These are phyloP conservation scores for Diloba caeruleocephala DNA, from an alignment of 2,888 invertebrate species.

Conservation along the genomic window DNA sequence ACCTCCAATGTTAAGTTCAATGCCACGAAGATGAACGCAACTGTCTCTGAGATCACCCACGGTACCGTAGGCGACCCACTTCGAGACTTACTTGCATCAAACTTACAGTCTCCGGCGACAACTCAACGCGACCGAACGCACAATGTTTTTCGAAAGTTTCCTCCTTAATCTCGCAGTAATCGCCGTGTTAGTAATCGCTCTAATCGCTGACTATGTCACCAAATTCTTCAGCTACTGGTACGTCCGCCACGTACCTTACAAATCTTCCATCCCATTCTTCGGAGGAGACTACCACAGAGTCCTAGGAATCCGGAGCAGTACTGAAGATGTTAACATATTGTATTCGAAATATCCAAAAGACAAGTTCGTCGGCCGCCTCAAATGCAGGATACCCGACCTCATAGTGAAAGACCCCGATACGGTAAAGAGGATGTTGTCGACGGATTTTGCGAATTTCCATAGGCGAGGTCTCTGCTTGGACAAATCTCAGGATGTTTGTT, in stretches of 20 bases:
- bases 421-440: slow-evolving; percentile 81
- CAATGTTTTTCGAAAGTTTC: slow-evolving; percentile 86
- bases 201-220: slow-evolving; percentile 82
- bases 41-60: slow-evolving; percentile 44
- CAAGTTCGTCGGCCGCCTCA: slow-evolving; percentile 79
- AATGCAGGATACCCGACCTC: slow-evolving; percentile 83
- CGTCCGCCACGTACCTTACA: slow-evolving; percentile 80
- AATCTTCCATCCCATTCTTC: slow-evolving; percentile 75
- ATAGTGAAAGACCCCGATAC: slow-evolving; percentile 82
- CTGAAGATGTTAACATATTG: slow-evolving; percentile 76
- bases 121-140: slow-evolving; percentile 74
- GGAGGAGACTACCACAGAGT: slow-evolving; percentile 82
- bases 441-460: slow-evolving; percentile 85
- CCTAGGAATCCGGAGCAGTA: slow-evolving; percentile 72
- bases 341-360: slow-evolving; percentile 72
- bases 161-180: slow-evolving; percentile 75
- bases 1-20: slow-evolving; percentile 65
- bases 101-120: slow-evolving; percentile 70
- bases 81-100: slow-evolving; percentile 49
- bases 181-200: slow-evolving; percentile 70
- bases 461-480: slow-evolving; percentile 84
- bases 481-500: slow-evolving; percentile 87
- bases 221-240: slow-evolving; percentile 87
- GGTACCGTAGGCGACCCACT: slow-evolving; percentile 83
- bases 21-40: slow-evolving; percentile 53